Conservation (phyloP, 35 echinoderm and acorn worm species). For the Acanthaster planci region DNA sequence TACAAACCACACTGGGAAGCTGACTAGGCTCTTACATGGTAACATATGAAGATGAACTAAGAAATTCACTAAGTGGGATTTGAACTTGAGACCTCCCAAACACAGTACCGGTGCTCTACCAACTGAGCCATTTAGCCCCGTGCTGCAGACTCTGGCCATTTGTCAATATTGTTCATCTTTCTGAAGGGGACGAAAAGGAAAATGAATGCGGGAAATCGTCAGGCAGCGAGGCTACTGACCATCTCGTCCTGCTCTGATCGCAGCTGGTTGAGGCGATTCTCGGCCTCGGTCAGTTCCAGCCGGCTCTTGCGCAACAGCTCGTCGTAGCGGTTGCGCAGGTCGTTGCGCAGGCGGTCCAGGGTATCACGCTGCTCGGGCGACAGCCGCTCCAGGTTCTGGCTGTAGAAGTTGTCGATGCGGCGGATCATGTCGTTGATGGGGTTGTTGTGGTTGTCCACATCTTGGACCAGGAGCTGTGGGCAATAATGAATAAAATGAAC, state of each 20-base stretch:
- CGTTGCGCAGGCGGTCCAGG: conserved; percentile 52
- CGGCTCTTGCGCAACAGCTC: conserved; percentile 62
- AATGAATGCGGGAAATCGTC: too few species aligned
- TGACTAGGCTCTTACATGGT: too few species aligned
- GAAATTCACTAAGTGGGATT: too few species aligned
- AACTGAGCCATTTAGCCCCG: too few species aligned
- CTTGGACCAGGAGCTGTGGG: conserved; percentile 54
- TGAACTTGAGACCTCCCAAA: too few species aligned
- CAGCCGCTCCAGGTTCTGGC: conserved; percentile 48
- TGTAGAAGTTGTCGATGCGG: conserved; percentile 61
- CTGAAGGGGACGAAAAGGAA: too few species aligned
- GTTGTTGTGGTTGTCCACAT: conserved; percentile 67
- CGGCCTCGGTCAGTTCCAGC: conserved; percentile 33
- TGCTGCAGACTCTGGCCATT: too few species aligned
- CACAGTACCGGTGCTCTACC: too few species aligned
- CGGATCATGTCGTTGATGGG: conserved; percentile 66
- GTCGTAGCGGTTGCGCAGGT: conserved; percentile 64
- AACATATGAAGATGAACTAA: too few species aligned
- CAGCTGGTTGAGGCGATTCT: conserved; percentile 55
- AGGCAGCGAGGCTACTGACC: conserved; percentile 41
- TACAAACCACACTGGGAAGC: too few species aligned
- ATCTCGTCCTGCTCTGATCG: conserved; percentile 67
- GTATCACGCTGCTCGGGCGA: conserved; percentile 58
- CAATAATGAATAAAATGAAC: too few species aligned
- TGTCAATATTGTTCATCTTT: too few species aligned